Base-by-base conservation (phyloP, 2,888 invertebrate species). In the Archips crataeganus region DNA sequence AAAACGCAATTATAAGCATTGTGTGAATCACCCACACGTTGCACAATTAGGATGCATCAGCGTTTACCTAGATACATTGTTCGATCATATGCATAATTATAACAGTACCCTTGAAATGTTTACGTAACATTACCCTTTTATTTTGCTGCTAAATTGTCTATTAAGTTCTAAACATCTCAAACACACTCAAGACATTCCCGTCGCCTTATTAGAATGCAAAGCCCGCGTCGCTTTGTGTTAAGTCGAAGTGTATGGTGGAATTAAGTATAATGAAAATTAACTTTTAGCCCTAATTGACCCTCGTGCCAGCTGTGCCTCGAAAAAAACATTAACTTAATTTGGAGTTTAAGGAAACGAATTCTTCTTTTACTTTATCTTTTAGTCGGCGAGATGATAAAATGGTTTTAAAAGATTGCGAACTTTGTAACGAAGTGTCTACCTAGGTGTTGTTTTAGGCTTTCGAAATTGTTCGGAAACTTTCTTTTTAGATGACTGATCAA, bases 201-300 rank as follows among this genome's bases (percentile, higher is more conserved):
- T 8, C 13, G 42, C 42, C 71, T 71, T 63, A 71, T 71, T 71
- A 47, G 49, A 65, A 65, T 71, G 65, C 71, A 65, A 71, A 71
- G 65, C 65, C 32, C 34, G 63, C 36, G 59, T 70, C 59, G n/a
- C 62, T 61, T 39, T 36, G 36, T 63, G 54, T 63, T 62, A 63
- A 65, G 36, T 63, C 47, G 23, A 49, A 67, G 60, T 68, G 72
- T 63, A 57, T 23, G 63, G 66, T 23, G 57, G 66, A 54, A 67
- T 45, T 61, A 23, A 68, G 47, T 23, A 63, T 68, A 68, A 72
- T 72, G 51, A 51, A 65, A 71, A 66, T 68, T 63, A 57, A 68
- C 72, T 72, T 72, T 59, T 36, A 62, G 45, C 36, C 62, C 34
- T 54, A 70, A 70, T 70, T 70, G 63, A 49, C 36, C 61, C 34